Base-by-base conservation (phyloP, 2,113 vertebrate species). In the Sakesphorus luctuosus region DNA sequence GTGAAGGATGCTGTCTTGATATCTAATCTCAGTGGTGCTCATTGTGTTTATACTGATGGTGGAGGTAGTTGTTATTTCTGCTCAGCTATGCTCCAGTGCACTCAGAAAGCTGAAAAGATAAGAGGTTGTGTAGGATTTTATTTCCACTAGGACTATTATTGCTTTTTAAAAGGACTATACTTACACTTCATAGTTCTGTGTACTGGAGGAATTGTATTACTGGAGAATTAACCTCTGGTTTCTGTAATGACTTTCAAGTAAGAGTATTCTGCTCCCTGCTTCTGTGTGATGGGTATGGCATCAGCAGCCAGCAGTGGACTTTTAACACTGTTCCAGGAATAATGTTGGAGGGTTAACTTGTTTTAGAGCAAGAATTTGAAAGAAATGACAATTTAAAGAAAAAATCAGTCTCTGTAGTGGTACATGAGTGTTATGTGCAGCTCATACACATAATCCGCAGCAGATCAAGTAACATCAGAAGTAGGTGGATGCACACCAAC, bases 11-110 rank as follows among this genome's bases (percentile, higher is more conserved):
- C 85, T 94, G 94, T 84, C 90, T 96, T 66, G 71, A 53, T 94
- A 69, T 73, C 84, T 90, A 66, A 94, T 94, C 90, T 89, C 93
- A 90, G 76, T 6, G 0, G 92, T 84, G 73, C 84, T 93, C 66
- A 12, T 90, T 90, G 90, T 92, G 92, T 93, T 83, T 69, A 8
- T 87, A 29, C 76, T 86, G 92, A 74, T 96, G 83, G 85, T 61
- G 52, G 82, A 93, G 68, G 92, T 77, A 88, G 83, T 90, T 91
- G 91, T 95, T 96, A 93, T 96, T 95, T 88, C 88, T 96, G 82
- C 74, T 96, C 92, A 84, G 88, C 87, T 49, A 86, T 56, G 92
- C 94, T 96, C 92, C 55, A 55, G 80, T 93, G 92, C 92, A 50
- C 88, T 83, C 52, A 2, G 84, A 90, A 80, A 63, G 75, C 90